Evolutionary conservation across 2,113 vertebrate species (phyloP).

Genomic region (Zosterops pallidus): DNA sequence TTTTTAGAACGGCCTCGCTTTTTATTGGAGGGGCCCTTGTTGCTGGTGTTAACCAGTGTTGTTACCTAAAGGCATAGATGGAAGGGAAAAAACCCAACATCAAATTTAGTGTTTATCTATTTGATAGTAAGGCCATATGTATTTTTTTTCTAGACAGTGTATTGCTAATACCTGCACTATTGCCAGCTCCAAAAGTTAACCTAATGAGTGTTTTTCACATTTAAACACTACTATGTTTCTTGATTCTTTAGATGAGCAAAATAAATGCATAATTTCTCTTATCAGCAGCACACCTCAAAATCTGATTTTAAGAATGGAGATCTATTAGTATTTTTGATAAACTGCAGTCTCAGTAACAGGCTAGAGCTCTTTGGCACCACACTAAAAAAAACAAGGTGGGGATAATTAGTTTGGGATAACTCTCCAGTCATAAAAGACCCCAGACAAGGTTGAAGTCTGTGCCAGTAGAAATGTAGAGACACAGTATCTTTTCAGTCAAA

Average conservation of each 20-base stretch:
- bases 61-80: slow-evolving; percentile 81
- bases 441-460: neutral
- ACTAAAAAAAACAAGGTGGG: neutral
- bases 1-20: slow-evolving; percentile 99
- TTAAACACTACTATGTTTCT: neutral
- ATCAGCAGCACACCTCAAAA: neutral
- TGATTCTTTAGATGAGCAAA: neutral
- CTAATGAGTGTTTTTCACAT: neutral
- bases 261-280: neutral
- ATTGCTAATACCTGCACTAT: neutral
- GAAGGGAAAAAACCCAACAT: neutral
- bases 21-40: slow-evolving; percentile 97
- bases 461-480: neutral
- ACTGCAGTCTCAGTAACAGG: neutral
- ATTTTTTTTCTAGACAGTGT: neutral
- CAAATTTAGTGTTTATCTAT: neutral
- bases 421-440: neutral
- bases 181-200: neutral
- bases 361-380: neutral
- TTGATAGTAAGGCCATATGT: neutral
- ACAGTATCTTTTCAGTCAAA: neutral
- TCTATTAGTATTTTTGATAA: neutral
- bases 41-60: slow-evolving; percentile 96
- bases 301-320: neutral
- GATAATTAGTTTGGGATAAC: neutral